Evolutionary conservation across 2,113 vertebrate species (phyloP), one percentile per base, ranked within the genome.

Genomic region (Daubentonia madagascariensis): DNA sequence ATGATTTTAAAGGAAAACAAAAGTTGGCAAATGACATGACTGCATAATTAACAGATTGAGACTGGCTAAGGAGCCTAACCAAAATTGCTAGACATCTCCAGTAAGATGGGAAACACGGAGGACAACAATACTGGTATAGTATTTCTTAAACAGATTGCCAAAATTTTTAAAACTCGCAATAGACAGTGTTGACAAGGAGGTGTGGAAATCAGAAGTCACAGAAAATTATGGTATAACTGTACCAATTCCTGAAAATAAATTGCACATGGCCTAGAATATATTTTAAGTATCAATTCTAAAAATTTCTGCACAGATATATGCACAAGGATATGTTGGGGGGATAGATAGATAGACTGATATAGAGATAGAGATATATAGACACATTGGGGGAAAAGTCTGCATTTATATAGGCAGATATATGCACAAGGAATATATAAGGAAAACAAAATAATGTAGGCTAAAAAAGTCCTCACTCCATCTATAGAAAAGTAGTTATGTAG

Each of bases 331-430:
- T 37, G 8, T 14, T 1, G 37, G 20, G 18, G 18, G 6, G 22
- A 35, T 0, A 20, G 30, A 18, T 1, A 28, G 20, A 40, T 37
- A 14, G 40, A 23, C 6, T 37, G 37, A 70, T 23, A 10, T 8
- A 72, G 20, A 40, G 68, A 40, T 20, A 18, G 37, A 72, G 68
- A 40, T 32, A 17, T 11, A 12, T 1, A 68, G 25, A 22, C 30
- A 20, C 5, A 54, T 28, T 20, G 20, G 23, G 14, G 43, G 35
- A 0, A 22, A 45, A 9, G 14, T 37, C 8, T 50, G 35, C 45
- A 6, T 3, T 0, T 23, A 45, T 13, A 3, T 54, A 30, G 7
- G 1, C 6, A 67, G 13, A 14, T 22, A 25, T 1, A 8, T 1
- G 0, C 23, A 23, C 54, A 40, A 12, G 23, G 12, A 43, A 9